Evolutionary conservation across 1,140 invertebrate genomes (phyloP).

Genomic region (Temnothorax longispinosus): DNA sequence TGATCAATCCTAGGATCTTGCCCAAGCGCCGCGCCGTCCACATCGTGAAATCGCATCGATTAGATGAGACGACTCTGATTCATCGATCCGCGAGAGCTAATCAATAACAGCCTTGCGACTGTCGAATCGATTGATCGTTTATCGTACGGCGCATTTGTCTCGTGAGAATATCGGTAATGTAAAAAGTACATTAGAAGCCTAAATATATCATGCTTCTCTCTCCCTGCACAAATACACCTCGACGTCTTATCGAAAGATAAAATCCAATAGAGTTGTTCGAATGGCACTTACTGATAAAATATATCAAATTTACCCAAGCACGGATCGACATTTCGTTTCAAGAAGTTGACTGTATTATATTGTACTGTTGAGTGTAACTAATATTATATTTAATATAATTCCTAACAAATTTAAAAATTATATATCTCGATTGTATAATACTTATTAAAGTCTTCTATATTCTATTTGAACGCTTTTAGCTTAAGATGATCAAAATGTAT

Average conservation of each 20-base stretch:
- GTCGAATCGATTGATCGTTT: constrained; percentile 27
- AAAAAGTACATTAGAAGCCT: neutral
- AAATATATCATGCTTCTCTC: constrained; percentile 7
- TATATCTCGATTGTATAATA: neutral
- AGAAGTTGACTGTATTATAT: neutral
- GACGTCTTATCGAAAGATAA: neutral
- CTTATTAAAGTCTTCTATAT: neutral
- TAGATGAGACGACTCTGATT: constrained; percentile 39
- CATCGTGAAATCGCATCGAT: constrained; percentile 18
- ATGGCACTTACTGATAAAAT: neutral
- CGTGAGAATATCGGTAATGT: neutral
- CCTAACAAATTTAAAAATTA: neutral
- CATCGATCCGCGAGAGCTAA: constrained; percentile 26
- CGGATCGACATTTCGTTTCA: neutral
- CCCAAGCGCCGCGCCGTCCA: neutral
- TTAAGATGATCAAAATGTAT: neutral
- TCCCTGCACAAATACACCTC: neutral
- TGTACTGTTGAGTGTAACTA: too few species aligned
- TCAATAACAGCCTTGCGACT: constrained; percentile 34
- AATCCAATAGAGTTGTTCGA: neutral
- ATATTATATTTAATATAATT: neutral
- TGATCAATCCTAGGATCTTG: constrained; percentile 32
- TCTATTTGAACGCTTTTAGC: neutral
- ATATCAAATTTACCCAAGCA: neutral
- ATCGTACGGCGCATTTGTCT: constrained; percentile 14